These are phyloP conservation scores for Lucilia cuprina DNA, from an alignment of 1,140 invertebrate genomes.

Conservation along the genomic window DNA sequence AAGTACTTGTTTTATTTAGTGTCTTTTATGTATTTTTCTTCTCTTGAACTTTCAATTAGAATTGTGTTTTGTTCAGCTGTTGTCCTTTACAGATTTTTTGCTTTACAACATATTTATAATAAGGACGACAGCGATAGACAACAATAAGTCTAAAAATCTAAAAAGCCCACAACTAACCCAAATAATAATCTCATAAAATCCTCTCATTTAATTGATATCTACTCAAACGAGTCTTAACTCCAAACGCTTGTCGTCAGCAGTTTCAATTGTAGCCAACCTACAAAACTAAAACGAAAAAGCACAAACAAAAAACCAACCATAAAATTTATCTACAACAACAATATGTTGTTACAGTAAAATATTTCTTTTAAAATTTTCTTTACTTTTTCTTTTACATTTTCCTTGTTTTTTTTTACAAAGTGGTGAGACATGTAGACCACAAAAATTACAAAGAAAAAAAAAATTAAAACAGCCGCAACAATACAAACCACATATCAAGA, in stretches of 20 bases:
- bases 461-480: not conserved
- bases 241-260: no score
- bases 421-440: constrained; percentile 13
- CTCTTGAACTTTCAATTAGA: not conserved
- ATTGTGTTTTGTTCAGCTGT: not conserved
- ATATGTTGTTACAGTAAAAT: not conserved
- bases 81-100: not conserved
- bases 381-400: not conserved
- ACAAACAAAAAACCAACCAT: not conserved
- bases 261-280: no score
- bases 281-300: no score
- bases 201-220: no score
- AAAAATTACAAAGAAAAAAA: not conserved
- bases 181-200: no score
- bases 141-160: no score
- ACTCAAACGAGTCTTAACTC: no score
- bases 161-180: no score
- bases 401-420: not conserved
- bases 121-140: no score
- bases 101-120: not conserved
- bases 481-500: constrained; percentile 32
- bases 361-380: not conserved
- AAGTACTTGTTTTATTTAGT: no score
- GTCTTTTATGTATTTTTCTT: not conserved
- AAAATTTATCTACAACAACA: not conserved